Evolutionary conservation across 1,140 invertebrate species (phyloP).

Genomic region (Procambarus clarkii): DNA sequence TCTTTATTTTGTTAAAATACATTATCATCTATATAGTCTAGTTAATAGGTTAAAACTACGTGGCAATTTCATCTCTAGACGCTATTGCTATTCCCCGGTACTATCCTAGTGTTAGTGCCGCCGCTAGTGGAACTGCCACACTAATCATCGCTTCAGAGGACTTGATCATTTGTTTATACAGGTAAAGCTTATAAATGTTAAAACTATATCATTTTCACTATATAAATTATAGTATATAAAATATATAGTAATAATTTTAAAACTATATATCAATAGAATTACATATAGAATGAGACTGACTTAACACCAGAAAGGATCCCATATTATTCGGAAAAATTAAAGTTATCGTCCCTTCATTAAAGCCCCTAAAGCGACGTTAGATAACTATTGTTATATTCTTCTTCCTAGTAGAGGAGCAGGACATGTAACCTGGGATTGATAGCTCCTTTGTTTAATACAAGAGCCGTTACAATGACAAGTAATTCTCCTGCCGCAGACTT

Average conservation of each 20-base stretch:
- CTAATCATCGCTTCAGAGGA: not conserved
- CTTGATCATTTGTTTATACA: too few species aligned
- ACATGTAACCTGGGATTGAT: not conserved
- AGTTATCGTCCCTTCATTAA: too few species aligned
- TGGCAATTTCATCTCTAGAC: constrained; percentile 9
- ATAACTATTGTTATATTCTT: not conserved
- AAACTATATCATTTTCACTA: too few species aligned
- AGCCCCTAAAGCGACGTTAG: not conserved
- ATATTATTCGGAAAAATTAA: too few species aligned
- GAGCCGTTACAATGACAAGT: too few species aligned
- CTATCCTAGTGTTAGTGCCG: not conserved
- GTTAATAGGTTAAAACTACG: not conserved
- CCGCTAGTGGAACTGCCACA: not conserved
- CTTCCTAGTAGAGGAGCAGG: not conserved
- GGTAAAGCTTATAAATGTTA: too few species aligned
- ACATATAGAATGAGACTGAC: too few species aligned
- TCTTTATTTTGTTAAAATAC: not conserved
- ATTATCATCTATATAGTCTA: not conserved
- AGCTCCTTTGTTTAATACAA: not conserved
- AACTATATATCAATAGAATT: too few species aligned
- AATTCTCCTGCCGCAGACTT: too few species aligned
- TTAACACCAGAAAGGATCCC: too few species aligned
- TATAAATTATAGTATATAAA: too few species aligned
- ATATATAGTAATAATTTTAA: too few species aligned
- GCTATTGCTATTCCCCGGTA: not conserved